Base-by-base conservation (phyloP, 2,113 vertebrate genomes). In the Grammomys dolichurus region DNA sequence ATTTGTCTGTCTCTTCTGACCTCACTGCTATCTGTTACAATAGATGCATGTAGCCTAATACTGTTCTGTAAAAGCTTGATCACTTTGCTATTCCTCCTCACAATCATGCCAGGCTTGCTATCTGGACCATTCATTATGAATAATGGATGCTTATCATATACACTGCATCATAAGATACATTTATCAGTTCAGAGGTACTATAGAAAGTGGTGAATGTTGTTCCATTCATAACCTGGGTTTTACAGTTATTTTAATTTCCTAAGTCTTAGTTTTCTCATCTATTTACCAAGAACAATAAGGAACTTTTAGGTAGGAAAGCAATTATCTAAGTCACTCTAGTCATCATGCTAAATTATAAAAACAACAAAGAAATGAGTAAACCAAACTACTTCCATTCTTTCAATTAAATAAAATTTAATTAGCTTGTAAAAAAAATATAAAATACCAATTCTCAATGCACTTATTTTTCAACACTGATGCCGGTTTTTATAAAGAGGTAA, bases 401-500 rank as follows among this genome's bases (percentile, higher is more conserved):
- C 40, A 93, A 33, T 11, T 84, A 67, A 86, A 46, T 10, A 95
- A 77, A 77, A 6, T 73, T 95, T 82, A 82, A 87, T 78, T 87
- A 36, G 60, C 5, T 0, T 75, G 11, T 69, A 81, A 95, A 86
- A 51, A 51, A 69, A n/a, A 28, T 40, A 51, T 56, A 77, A 65
- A 95, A 90, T 89, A 75, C 5, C 40, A 73, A 63, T 58, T 91
- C 6, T 46, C 10, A 67, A 11, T n/a, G 54, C 51, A 86, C 8
- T 28, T 46, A 43, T 78, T 95, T 60, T 63, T 77, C 26, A 81
- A 94, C 6, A 8, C 7, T 65, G 14, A 43, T 69, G 5, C 11
- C 87, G 65, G 10, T 40, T 12, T 96, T 92, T 69, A 40, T 20
- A 95, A 69, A 76, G 7, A 54, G 7, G 7, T 51, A 82, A 33